Conservation (phyloP, 2,113 vertebrate genomes). For the Cettia cetti region DNA sequence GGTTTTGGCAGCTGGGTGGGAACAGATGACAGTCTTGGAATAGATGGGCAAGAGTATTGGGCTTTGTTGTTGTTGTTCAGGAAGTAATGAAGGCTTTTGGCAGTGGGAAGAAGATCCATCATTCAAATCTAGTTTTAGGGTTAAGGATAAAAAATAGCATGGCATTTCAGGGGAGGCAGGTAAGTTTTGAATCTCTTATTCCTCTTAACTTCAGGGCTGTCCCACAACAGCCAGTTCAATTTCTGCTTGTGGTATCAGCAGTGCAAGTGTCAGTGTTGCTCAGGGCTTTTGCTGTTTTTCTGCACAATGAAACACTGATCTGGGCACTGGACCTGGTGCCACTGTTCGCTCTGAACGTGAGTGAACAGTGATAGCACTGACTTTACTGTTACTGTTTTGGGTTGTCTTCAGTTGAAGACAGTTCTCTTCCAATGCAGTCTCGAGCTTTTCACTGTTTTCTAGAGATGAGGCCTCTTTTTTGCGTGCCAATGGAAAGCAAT, state of each 20-base stretch:
- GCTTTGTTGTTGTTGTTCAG: slow-evolving; percentile 49
- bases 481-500: neutral
- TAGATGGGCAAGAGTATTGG: neutral
- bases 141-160: neutral
- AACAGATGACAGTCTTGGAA: slow-evolving; percentile 60
- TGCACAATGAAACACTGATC: neutral
- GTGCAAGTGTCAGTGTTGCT: neutral
- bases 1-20: slow-evolving; percentile 64
- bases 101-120: neutral
- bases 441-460: neutral
- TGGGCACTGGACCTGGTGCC: neutral
- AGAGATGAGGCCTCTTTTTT: neutral
- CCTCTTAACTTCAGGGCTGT: neutral
- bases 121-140: neutral
- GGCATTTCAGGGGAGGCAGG: neutral
- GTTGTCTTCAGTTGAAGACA: neutral
- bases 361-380: rapidly evolving
- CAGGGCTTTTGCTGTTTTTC: neutral
- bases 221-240: neutral
- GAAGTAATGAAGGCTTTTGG: slow-evolving; percentile 37
- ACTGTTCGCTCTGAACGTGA: neutral
- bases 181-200: neutral
- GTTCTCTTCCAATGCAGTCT: neutral
- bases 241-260: neutral
- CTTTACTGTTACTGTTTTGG: neutral